These are phyloP conservation scores for Lineus longissimus DNA, from an alignment of 1,140 invertebrate genomes.

Conservation along the genomic window DNA sequence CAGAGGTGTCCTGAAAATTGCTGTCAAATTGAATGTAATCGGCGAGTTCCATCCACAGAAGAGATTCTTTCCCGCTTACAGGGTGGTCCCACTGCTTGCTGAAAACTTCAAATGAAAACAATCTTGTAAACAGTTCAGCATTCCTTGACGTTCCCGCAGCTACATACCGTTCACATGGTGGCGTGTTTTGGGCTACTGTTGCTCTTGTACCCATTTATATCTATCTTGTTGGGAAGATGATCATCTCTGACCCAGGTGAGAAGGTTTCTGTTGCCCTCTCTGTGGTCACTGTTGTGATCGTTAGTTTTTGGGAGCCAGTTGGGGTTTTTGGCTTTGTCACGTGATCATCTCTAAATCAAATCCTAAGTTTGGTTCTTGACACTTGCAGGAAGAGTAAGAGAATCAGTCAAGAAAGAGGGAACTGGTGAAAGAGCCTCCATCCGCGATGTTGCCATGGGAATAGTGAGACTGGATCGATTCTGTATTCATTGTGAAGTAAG, in stretches of 20 bases:
- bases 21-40: too few relatives aligned
- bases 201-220: not conserved
- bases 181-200: too few relatives aligned
- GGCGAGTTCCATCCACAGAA: too few relatives aligned
- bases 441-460: constrained; percentile 27
- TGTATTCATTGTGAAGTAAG: constrained; percentile 38
- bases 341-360: not conserved
- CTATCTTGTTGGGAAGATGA: constrained; percentile 2
- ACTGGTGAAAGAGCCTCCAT: constrained; percentile 7
- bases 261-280: constrained; percentile 15
- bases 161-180: too few relatives aligned
- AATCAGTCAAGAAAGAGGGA: constrained; percentile 22
- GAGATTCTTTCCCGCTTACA: too few relatives aligned
- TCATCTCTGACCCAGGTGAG: not conserved
- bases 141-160: too few relatives aligned
- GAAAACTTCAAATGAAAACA: too few relatives aligned
- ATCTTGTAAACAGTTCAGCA: too few relatives aligned
- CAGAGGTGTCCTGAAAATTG: too few relatives aligned
- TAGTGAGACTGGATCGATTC: constrained; percentile 22
- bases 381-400: constrained; percentile 20
- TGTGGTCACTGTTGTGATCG: constrained; percentile 26
- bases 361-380: not conserved
- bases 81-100: too few relatives aligned
- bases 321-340: not conserved
- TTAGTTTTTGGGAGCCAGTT: constrained; percentile 33